Evolutionary conservation across 2,888 invertebrate species (phyloP).

Genomic region (Palloptera scutellata): DNA sequence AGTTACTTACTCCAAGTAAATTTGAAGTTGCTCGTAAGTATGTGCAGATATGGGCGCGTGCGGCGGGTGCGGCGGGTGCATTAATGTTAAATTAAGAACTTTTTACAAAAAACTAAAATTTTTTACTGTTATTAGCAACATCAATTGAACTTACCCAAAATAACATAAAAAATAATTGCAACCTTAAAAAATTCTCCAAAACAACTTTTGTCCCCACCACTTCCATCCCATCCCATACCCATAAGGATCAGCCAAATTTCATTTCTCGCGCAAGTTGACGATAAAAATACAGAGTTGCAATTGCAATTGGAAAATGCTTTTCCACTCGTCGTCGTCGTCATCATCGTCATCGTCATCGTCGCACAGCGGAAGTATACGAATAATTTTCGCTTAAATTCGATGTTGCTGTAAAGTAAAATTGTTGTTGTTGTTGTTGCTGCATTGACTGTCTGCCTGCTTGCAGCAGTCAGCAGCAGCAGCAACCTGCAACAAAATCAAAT

Average conservation of each 20-base stretch:
- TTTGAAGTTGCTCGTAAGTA: too few species aligned
- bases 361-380: constrained; percentile 20
- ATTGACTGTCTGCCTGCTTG: neutral
- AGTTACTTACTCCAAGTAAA: too few species aligned
- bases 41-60: too few species aligned
- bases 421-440: neutral
- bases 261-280: neutral
- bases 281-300: neutral
- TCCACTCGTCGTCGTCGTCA: too few species aligned
- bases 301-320: constrained; percentile 8
- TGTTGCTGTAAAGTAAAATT: too few species aligned
- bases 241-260: neutral
- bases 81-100: constrained; percentile 8
- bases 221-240: neutral
- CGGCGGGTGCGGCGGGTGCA: constrained; percentile 11
- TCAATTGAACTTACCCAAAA: constrained; percentile 40
- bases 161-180: constrained; percentile 41
- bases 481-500: constrained; percentile 20
- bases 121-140: constrained; percentile 36
- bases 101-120: neutral
- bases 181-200: constrained; percentile 2
- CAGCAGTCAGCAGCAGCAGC: neutral
- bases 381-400: constrained; percentile 32
- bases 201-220: neutral
- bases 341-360: neutral